These are phyloP conservation scores for Pangasius krempfi DNA, from an alignment of 2,797 vertebrate genomes.

Conservation along the genomic window DNA sequence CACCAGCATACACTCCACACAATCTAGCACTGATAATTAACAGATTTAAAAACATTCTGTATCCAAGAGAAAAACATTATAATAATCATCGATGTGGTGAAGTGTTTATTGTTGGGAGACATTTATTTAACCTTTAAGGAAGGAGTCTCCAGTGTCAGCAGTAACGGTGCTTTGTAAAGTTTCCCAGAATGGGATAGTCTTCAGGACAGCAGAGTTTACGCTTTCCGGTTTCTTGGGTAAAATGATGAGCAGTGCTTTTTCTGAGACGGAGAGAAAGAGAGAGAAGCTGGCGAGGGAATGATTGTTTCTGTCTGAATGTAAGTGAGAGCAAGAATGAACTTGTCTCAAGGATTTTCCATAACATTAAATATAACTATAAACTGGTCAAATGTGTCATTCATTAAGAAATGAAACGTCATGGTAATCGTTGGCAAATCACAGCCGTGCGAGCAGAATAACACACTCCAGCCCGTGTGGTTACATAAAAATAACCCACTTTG, in stretches of 20 bases:
- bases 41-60: neutral
- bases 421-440: neutral
- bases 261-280: neutral
- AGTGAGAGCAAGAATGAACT: no score
- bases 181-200: neutral
- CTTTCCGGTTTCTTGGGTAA: no score
- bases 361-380: neutral
- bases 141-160: neutral
- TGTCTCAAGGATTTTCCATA: neutral
- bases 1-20: neutral
- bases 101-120: neutral
- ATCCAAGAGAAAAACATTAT: neutral
- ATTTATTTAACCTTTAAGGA: neutral
- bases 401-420: neutral
- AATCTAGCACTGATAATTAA: neutral
- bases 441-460: neutral
- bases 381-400: neutral
- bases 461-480: neutral
- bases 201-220: neutral
- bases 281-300: neutral
- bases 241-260: no score
- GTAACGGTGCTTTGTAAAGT: neutral
- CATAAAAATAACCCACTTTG: neutral
- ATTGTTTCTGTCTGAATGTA: no score
- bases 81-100: neutral